These are phyloP conservation scores for Mayetiola destructor DNA, from an alignment of 2,888 invertebrate species.

Conservation along the genomic window DNA sequence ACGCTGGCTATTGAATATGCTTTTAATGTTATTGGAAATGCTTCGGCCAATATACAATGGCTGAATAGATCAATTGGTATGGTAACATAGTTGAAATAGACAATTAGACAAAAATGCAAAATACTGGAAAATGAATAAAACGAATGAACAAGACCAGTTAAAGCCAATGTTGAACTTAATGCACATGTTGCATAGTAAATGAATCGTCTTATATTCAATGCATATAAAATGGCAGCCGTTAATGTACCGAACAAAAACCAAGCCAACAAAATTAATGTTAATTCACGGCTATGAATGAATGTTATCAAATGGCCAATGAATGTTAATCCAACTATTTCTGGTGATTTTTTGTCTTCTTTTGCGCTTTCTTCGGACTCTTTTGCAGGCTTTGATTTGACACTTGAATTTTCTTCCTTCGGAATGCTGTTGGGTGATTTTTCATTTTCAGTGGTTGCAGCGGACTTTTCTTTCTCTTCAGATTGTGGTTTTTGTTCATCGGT, in stretches of 20 bases:
- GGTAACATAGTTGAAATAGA: constrained; percentile 7
- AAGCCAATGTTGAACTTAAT: background rate
- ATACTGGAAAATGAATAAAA: background rate
- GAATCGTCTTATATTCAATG: background rate
- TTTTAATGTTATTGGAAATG: constrained; percentile 3
- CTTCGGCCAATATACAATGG: background rate
- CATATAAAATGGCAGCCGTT: background rate
- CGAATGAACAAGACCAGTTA: background rate
- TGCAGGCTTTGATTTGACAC: too few relatives aligned
- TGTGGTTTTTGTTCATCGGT: too few relatives aligned
- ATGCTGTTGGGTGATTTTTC: too few relatives aligned
- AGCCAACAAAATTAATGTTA: background rate
- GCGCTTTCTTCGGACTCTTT: too few relatives aligned
- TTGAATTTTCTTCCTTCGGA: too few relatives aligned
- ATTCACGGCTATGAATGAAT: background rate
- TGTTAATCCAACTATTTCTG: too few relatives aligned
- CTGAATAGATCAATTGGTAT: background rate
- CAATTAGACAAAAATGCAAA: constrained; percentile 2
- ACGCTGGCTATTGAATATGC: background rate
- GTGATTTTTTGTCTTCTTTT: too few relatives aligned
- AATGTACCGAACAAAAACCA: background rate
- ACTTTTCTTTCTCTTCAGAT: too few relatives aligned
- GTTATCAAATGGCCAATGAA: background rate
- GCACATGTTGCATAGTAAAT: background rate
- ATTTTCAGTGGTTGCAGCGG: background rate